Percentiles rank a stretch among this genome's conserved stretches.
Evolutionary conservation across 64 coral and sea anemone genomes (phyloP).

Genomic region (Catalaphyllia jardinei): DNA sequence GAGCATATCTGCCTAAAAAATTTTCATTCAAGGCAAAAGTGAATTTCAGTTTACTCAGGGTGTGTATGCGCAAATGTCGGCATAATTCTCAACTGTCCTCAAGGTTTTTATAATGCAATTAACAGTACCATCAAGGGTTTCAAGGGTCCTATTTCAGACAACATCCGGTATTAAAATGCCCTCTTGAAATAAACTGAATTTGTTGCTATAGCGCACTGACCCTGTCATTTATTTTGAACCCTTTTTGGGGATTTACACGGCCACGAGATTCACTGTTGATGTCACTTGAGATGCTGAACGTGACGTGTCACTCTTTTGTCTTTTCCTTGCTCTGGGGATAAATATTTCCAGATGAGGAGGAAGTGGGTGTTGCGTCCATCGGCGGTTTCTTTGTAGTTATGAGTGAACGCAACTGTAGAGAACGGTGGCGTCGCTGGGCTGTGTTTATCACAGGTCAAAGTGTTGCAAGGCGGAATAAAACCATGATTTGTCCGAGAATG

Average conservation of each 20-base stretch:
- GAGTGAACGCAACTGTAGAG: background rate
- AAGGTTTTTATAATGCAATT: constrained; percentile 53
- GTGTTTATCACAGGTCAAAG: constrained; percentile 44
- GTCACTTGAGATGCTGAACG: constrained; percentile 5
- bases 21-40: background rate
- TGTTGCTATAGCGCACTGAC: constrained; percentile 1
- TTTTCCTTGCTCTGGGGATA: background rate
- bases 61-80: background rate
- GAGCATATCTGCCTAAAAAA: background rate
- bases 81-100: background rate
- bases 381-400: constrained; percentile 42
- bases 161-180: constrained; percentile 39
- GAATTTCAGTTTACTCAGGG: background rate
- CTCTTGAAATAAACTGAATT: constrained; percentile 35
- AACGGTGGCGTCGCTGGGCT: background rate
- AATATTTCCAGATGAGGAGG: constrained; percentile 47
- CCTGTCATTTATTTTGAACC: background rate
- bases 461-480: constrained; percentile 33
- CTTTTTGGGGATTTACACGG: background rate
- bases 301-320: background rate
- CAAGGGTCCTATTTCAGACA: constrained; percentile 31
- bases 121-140: constrained; percentile 34
- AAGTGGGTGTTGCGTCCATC: background rate
- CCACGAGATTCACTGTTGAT: background rate
- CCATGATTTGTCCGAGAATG: constrained; percentile 10